Percentiles rank a stretch among this genome's conserved stretches.
These are phyloP conservation scores for Berghia stephanieae DNA, from an alignment of 1,140 invertebrate genomes.

Conservation along the genomic window DNA sequence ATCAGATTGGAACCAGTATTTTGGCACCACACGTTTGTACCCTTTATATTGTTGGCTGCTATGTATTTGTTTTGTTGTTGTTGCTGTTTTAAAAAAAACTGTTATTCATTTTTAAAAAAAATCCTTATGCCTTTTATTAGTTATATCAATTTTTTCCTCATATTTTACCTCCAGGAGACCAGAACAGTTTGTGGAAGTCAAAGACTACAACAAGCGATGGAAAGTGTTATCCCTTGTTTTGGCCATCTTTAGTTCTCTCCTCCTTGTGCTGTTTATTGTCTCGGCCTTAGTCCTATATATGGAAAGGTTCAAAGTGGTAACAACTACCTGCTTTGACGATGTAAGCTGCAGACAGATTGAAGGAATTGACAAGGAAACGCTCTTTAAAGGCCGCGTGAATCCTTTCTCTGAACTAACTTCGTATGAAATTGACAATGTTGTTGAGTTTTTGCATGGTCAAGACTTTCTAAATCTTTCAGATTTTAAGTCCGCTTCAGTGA, in stretches of 20 bases:
- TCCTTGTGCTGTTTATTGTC: not conserved
- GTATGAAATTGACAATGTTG: constrained; percentile 40
- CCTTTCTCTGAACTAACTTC: constrained; percentile 41
- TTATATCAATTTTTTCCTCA: not conserved
- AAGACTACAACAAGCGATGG: not conserved
- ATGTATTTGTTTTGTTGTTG: no score
- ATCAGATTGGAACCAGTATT: not conserved
- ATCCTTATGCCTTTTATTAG: no score
- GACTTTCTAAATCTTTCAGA: constrained; percentile 16
- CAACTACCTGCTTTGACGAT: not conserved
- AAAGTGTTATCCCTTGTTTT: not conserved
- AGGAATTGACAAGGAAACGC: not conserved
- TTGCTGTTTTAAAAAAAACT: no score
- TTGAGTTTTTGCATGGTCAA: constrained; percentile 38
- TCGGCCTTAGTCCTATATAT: not conserved
- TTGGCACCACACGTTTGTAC: not conserved
- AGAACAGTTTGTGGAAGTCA: not conserved
- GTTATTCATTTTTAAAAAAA: no score
- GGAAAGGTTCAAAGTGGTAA: no score
- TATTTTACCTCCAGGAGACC: constrained; percentile 5
- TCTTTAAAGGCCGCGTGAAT: constrained; percentile 25
- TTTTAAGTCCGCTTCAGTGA: constrained; percentile 35
- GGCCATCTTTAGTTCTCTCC: not conserved
- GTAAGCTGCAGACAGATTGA: not conserved
- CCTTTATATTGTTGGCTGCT: no score